Base-by-base conservation (phyloP, 2,797 vertebrate species). In the Sebastes oblongus region DNA sequence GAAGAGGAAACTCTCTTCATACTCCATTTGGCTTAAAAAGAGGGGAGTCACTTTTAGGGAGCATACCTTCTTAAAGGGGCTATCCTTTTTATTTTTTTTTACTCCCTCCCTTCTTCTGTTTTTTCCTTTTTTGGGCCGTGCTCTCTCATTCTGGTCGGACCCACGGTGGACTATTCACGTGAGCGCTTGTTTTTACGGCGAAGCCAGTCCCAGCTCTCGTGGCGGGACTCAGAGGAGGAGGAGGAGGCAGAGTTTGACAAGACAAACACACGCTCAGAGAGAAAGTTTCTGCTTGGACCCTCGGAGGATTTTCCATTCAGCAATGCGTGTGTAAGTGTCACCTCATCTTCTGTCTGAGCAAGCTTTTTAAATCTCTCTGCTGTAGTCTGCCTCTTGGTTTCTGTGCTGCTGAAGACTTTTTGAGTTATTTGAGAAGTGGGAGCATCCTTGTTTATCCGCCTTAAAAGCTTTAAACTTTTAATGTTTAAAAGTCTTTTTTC, bases 241-340 rank as follows among this genome's bases (percentile, higher is more conserved):
- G 20, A 13, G 58, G 70, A 72, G 75, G 34, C 70, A 59, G 84
- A 75, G 86, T 92, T 91, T 90, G 91, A 93, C 88, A 87, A 90
- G 81, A 72, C 80, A 77, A 75, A 86, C 61, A 78, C 77, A 81
- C 67, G 39, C 80, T 75, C 76, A 54, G 77, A 86, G 76, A 79
- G 83, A 89, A 90, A 86, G 85, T 88, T 77, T 24, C 72, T 30
- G 82, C 46, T 74, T 60, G 86, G 91, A 91, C 72, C 56, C 68
- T 56, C 5, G 72, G 72, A 90, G 85, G 88, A 90, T 89, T 93
- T 91, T 90, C 86, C 77, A 70, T 81, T 83, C 86, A 87, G 81
- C 81, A 4, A 94, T 95, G 94, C 86, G 86, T 90, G 81, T 91
- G 94, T 95, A 95, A 95, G 95, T 95, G 91, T 87, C 85, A 81